Base-by-base conservation (phyloP, 2,797 vertebrate species). In the Nannoperca australis region DNA sequence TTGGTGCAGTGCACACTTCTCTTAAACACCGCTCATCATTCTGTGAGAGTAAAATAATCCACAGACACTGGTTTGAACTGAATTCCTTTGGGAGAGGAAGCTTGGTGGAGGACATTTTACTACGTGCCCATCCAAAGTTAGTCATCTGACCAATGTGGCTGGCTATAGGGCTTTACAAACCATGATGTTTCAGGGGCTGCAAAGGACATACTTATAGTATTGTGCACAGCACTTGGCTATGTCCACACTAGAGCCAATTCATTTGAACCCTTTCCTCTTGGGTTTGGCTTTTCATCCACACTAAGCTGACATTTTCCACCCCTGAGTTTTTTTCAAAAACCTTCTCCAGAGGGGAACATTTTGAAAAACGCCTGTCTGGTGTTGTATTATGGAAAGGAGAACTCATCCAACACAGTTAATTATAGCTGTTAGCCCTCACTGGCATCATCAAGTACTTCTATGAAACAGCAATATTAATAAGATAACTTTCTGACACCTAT, bases 11-110 rank as follows among this genome's bases (percentile, higher is more conserved):
- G 44, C 42, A 45, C 61, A 47, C 9, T 18, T 38, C 71, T 58
- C 71, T 54, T 11, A 34, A 70, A 76, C 64, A 27, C 59, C 47
- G 11, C 42, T 53, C 36, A 47, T 47, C 34, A 30, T 51, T 32
- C 53, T 61, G 40, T 7, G 51, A 71, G 45, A 68, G 68, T 24
- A 69, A 79, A 80, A 76, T 62, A 66, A 78, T 75, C 45, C 56
- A 66, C 54, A 53, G 42, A 74, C 68, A 70, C 55, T 30, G 30
- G 59, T 73, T 70, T 56, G 18, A 68, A 72, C 34, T 45, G 71
- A 50, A 70, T 67, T 78, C 53, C 27, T 63, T 61, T 54, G 44
- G 42, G 72, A 81, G 51, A 55, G 55, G 60, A 68, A 70, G 40
- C 66, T 58, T 45, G 40, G 62, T 27, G 13, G 24, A 55, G 65